Conservation (phyloP, 1,140 invertebrate genomes). For the Hetaerina americana region DNA sequence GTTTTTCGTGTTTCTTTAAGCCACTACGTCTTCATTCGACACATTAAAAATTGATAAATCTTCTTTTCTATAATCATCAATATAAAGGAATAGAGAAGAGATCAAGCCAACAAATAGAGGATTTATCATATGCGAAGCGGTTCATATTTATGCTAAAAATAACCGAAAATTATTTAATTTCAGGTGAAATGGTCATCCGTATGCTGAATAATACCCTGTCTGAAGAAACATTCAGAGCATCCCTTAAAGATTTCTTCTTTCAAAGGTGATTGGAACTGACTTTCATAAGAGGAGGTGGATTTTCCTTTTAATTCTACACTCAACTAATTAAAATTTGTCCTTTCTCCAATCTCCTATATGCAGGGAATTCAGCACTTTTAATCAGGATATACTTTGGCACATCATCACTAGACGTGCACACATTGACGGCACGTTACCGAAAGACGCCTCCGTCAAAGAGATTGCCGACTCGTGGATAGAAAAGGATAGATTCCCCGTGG, state of each 20-base stretch:
- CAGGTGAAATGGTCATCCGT: constrained; percentile 76
- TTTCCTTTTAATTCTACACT: too few relatives aligned
- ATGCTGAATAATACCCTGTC: constrained; percentile 86
- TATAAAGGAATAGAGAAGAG: too few relatives aligned
- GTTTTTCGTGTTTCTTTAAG: too few relatives aligned
- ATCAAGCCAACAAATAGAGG: too few relatives aligned
- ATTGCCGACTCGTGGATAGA: constrained; percentile 69
- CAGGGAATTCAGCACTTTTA: constrained; percentile 59
- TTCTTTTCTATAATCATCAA: too few relatives aligned
- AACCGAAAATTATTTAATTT: constrained; percentile 21
- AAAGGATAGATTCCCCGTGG: constrained; percentile 64
- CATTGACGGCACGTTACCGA: constrained; percentile 38
- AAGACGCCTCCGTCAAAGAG: constrained; percentile 39
- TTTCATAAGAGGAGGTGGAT: too few relatives aligned
- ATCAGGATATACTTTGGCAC: constrained; percentile 67
- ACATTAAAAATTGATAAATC: too few relatives aligned
- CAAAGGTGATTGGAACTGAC: constrained; percentile 31
- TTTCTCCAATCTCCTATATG: constrained; percentile 14
- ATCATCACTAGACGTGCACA: constrained; percentile 52
- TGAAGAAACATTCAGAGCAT: constrained; percentile 58
- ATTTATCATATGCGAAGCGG: too few relatives aligned
- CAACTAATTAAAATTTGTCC: background rate
- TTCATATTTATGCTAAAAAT: too few relatives aligned
- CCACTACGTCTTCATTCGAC: too few relatives aligned
- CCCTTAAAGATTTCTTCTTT: constrained; percentile 53